A percentile compares a stretch with the other conserved stretches of the same genome.
phyloP scores from a whole-genome alignment of 2,113 vertebrate genomes.

The Semicossyphus pulcher region DNA sequence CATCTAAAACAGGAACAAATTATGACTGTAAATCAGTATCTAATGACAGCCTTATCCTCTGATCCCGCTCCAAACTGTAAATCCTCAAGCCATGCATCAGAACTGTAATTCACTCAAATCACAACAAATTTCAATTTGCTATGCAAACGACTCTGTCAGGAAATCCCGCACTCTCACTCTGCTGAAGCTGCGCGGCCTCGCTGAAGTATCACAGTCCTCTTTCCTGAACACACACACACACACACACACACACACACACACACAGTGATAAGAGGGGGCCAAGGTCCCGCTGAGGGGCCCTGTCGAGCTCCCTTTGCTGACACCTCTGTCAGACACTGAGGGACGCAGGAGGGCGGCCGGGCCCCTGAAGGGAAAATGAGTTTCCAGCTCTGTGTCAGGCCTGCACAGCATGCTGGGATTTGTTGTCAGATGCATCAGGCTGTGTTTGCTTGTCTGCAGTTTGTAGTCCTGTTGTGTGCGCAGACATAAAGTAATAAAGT shows the following conservation, averaged over 20 bases:
- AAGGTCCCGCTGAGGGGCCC: conserved; percentile 53
- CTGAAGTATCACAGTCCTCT: conserved; percentile 2
- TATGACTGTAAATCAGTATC: neutral
- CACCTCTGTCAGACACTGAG: conserved; percentile 23
- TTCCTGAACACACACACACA: too few relatives aligned
- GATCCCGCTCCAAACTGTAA: conserved; percentile 11
- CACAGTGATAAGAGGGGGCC: conserved; percentile 61
- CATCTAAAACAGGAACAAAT: neutral
- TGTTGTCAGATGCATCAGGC: conserved; percentile 15
- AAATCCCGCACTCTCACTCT: conserved; percentile 31
- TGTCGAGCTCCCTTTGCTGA: conserved; percentile 1
- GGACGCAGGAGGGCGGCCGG: neutral
- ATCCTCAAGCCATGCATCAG: neutral
- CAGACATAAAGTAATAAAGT: neutral
- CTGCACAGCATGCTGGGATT: conserved; percentile 17
- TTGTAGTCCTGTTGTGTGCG: neutral
- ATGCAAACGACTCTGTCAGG: conserved; percentile 67
- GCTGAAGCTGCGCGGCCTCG: neutral
- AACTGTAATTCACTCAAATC: conserved; percentile 52
- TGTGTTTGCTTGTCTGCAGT: conserved; percentile 11
- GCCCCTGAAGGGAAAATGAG: conserved; percentile 17
- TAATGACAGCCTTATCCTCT: neutral
- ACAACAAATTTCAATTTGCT: conserved; percentile 54
- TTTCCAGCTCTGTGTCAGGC: conserved; percentile 14
- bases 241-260: conserved; percentile 4